Evolutionary conservation across 2,888 invertebrate species (phyloP), one percentile per base, ranked within the genome.

Genomic region (Calephelis perditalis): DNA sequence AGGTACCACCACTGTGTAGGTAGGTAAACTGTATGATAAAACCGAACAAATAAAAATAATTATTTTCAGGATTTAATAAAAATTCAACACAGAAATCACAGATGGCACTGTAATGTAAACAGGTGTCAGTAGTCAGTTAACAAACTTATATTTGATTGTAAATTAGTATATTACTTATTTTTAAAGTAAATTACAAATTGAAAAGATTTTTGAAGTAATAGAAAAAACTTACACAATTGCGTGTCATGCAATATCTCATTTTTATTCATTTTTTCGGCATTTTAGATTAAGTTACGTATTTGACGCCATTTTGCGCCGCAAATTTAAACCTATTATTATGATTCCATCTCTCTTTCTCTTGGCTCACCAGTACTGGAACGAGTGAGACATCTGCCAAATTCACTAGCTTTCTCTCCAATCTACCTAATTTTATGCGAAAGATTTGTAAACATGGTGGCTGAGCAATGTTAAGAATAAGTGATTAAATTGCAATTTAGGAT

Each of bases 371-470:
- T 65, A 58, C 70, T 71, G 46, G 83, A 66, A 72, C 66, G 76
- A 86, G 77, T 72, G 83, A 85, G 74, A 73, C 75, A 74, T 79
- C 72, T 74, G 72, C 67, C 75, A 70, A 73, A 79, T 81, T 79
- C 72, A 73, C 78, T 70, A 73, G 83, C 85, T 86, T 86, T 86
- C 86, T 86, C 86, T 59, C 77, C 61, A 65, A 76, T 72, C 65
- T 77, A 69, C 69, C 71, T 77, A 76, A 78, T 78, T 84, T 85
- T 84, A 77, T 77, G 77, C 73, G 79, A 85, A 83, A 79, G 79
- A 89, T 86, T 89, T 90, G 90, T 90, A 90, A 90, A 90, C 89
- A 90, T 90, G 90, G 90, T 82, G 86, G 88, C 83, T 77, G 79
- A 82, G 83, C 69, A 67, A 67, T 61, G 58, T 55, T 62, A 64